These are phyloP conservation scores for Sesia apiformis DNA, from an alignment of 2,888 invertebrate genomes.

Conservation along the genomic window DNA sequence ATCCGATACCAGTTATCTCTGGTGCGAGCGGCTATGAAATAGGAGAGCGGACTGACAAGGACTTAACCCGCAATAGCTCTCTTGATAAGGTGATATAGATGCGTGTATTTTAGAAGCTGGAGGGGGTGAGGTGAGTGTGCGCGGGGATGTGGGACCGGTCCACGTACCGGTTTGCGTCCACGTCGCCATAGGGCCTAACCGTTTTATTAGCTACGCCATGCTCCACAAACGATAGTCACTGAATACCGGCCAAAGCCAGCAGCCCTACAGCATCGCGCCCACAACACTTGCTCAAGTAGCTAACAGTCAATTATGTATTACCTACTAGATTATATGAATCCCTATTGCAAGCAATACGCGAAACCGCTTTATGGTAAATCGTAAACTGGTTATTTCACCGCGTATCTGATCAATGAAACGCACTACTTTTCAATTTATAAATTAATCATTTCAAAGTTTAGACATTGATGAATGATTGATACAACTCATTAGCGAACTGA, in stretches of 20 bases:
- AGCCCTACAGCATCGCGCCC: slow-evolving; percentile 29
- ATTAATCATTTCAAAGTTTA: too few species aligned
- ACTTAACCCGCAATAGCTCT: slow-evolving; percentile 51
- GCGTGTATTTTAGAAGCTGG: slow-evolving; percentile 61
- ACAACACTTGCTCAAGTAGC: slow-evolving; percentile 14
- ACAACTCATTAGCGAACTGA: too few species aligned
- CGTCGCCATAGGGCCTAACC: slow-evolving; percentile 62
- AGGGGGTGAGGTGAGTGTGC: slow-evolving; percentile 31
- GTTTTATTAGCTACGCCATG: slow-evolving; percentile 69
- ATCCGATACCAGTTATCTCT: slow-evolving; percentile 44
- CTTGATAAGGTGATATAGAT: slow-evolving; percentile 63
- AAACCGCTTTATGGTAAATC: too few species aligned
- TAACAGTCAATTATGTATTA: too few species aligned
- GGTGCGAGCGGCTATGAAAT: slow-evolving; percentile 44
- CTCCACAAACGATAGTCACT: slow-evolving; percentile 53
- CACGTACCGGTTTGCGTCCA: slow-evolving; percentile 64
- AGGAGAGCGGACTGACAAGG: slow-evolving; percentile 54
- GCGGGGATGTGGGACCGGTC: slow-evolving; percentile 49
- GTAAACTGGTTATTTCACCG: too few species aligned
- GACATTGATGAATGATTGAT: too few species aligned
- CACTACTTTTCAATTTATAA: too few species aligned
- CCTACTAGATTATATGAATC: too few species aligned
- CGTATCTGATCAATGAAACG: too few species aligned
- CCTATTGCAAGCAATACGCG: too few species aligned
- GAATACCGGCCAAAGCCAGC: slow-evolving; percentile 31